A percentile compares a stretch with the other conserved stretches of the same genome.
phyloP scores from a whole-genome alignment of 2,797 vertebrate species.

The Poecilia wingei region DNA sequence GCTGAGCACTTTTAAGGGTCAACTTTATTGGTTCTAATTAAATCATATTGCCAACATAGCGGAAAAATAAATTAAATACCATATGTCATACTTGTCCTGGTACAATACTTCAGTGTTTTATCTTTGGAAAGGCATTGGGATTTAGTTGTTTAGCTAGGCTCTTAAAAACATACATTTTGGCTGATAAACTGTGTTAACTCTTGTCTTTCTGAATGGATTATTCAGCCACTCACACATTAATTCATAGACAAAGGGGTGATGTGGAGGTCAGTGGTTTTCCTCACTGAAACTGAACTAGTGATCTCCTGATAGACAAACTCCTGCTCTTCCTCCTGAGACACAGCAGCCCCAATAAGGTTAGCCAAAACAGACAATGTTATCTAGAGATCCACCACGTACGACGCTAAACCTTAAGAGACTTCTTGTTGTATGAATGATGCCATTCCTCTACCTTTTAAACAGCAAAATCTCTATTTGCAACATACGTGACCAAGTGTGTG shows the following conservation, averaged over 20 bases:
- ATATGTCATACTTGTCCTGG: neutral
- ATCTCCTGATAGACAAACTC: neutral
- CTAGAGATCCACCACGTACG: neutral
- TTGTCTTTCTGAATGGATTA: neutral
- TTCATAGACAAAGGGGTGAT: neutral
- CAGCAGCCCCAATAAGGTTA: neutral
- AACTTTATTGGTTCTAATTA: conserved; percentile 1
- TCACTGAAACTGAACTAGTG: neutral
- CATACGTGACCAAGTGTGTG: conserved; percentile 24
- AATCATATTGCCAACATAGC: neutral
- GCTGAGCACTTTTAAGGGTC: neutral
- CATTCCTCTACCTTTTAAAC: neutral
- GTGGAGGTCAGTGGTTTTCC: neutral
- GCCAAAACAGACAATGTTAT: neutral
- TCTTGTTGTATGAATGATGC: neutral
- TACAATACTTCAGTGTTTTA: neutral
- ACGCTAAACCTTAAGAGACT: neutral
- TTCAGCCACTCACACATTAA: neutral
- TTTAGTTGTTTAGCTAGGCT: neutral
- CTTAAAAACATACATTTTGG: neutral
- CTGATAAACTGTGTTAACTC: neutral
- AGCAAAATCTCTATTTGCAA: conserved; percentile 25
- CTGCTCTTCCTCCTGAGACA: neutral
- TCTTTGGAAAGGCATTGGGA: neutral
- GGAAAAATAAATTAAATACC: neutral